phyloP scores from a whole-genome alignment of 2,797 vertebrate species.

The Clamator glandarius region DNA sequence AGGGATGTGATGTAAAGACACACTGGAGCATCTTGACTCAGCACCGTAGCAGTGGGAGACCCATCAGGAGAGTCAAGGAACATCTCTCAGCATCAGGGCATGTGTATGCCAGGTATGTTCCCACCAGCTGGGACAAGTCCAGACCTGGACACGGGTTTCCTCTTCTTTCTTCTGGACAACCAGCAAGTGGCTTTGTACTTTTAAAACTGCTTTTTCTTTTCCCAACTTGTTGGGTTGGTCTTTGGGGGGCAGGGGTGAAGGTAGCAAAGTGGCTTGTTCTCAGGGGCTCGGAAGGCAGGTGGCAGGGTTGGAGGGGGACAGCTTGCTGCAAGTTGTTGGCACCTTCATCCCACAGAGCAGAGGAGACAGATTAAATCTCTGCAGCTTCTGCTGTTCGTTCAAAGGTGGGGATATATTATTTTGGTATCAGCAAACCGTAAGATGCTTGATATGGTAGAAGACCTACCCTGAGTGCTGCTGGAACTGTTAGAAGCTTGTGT shows the following conservation, averaged over 20 bases:
- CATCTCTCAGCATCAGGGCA: background rate
- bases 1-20: background rate
- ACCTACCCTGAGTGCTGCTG: background rate
- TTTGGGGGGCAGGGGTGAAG: background rate
- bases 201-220: background rate
- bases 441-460: background rate
- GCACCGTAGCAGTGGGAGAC: background rate
- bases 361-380: background rate
- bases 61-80: background rate
- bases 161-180: background rate
- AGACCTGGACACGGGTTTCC: background rate
- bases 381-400: background rate
- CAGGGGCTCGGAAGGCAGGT: rapidly evolving
- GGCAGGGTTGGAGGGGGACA: background rate
- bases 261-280: rapidly evolving
- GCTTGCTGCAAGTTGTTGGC: background rate
- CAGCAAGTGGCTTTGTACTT: background rate
- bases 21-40: background rate
- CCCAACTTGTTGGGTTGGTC: background rate
- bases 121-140: background rate
- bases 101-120: conserved; percentile 28
- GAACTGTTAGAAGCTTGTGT: background rate
- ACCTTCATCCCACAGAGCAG: background rate
- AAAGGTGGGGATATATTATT: background rate
- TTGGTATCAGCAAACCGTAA: background rate